Base-by-base conservation (phyloP, 64 coral and sea anemone species). In the Dendronephthya gigantea region DNA sequence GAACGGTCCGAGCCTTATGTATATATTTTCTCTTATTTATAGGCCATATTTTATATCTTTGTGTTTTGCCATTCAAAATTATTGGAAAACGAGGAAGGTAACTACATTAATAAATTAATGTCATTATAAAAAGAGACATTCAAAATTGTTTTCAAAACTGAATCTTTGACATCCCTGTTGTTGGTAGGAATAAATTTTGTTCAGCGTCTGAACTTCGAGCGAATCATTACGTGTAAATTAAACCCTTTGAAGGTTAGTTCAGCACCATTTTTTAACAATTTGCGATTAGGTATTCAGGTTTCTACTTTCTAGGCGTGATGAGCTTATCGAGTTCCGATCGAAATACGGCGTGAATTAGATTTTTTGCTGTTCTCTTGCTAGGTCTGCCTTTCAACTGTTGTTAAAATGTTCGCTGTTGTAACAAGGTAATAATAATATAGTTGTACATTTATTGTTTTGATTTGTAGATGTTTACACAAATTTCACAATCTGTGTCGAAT, bases 31-130 rank as follows among this genome's bases (percentile, higher is more conserved):
- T 23, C 84, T 16, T 56, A 39, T 48, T 66, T 90, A 30, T 65
- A 97, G 94, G 87, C 94, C 5, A 41, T 88, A 23, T 93, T 97
- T 30, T 97, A 97, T 87, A 91, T 93, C 52, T 91, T 97, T 68
- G 86, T 97, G 9, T 97, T 97, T 36, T 81, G 89, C 16, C 94
- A 97, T 65, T 88, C 84, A 62, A 84, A 93, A 50, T 30, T 93
- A 22, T 16, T 97, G 10, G 92, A 97, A 3, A 45, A 76, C 13
- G 94, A 92, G 38, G 88, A 88, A 33, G 94, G 94, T 96, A 36
- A 31, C 86, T 89, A 29, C 74, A 37, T 83, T 37, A 23, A n/a
- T n/a, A n/a, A n/a, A n/a, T n/a, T 34, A 9, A 0, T 30, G 55
- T 1, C 25, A 49, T 49, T 72, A 7, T 40, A 16, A 2, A 32